phyloP scores from a whole-genome alignment of 2,113 vertebrate genomes.

The Cephalophus harveyi region DNA sequence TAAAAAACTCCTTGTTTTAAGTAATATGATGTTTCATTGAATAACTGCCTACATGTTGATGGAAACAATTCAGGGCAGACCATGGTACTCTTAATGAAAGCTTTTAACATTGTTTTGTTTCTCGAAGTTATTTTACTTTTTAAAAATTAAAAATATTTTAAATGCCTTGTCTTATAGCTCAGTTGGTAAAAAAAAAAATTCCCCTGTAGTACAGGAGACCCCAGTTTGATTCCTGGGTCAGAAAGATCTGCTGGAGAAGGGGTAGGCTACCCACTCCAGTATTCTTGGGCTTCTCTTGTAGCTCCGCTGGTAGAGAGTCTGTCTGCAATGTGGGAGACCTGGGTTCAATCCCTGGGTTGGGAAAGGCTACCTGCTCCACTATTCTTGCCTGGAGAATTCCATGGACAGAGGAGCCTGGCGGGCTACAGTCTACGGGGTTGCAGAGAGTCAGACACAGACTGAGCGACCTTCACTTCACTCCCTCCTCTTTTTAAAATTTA shows the following conservation, averaged over 20 bases:
- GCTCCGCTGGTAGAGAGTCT: neutral
- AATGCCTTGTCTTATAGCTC: neutral
- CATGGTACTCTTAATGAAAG: neutral
- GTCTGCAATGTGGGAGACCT: neutral
- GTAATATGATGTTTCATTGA: neutral
- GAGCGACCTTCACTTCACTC: neutral
- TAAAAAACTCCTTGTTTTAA: neutral
- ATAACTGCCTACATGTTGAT: neutral
- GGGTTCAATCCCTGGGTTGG: neutral
- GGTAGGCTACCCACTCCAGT: neutral
- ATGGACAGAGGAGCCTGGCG: neutral
- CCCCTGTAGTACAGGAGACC: neutral
- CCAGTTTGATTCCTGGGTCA: neutral
- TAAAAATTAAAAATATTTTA: neutral
- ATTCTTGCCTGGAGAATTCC: neutral
- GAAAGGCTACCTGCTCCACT: neutral
- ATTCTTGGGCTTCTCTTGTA: neutral
- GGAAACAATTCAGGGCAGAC: neutral
- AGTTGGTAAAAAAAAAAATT: neutral
- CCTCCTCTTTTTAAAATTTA: neutral
- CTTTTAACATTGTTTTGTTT: neutral
- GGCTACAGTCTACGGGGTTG: neutral
- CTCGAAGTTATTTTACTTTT: neutral
- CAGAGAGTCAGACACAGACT: neutral
- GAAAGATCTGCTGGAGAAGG: neutral